Percentiles rank a stretch among this genome's conserved stretches.
Conservation (phyloP, 1,140 invertebrate species). For the Belonocnema kinseyi region DNA sequence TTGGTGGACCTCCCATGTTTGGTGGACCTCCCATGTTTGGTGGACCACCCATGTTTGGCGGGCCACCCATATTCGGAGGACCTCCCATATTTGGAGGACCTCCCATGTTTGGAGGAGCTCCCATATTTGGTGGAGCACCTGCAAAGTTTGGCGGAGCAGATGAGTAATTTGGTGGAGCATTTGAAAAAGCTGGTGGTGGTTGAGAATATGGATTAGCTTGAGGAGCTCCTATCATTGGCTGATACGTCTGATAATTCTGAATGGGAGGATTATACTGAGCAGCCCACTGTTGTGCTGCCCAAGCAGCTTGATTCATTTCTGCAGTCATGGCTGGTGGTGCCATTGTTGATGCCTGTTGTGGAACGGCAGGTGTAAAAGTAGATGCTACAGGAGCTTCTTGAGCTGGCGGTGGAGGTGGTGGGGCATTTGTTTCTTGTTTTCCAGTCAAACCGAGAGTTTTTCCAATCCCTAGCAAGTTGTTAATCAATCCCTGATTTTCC, state of each 20-base stretch:
- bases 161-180: constrained; percentile 24
- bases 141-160: constrained; percentile 49
- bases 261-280: constrained; percentile 65
- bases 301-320: constrained; percentile 60
- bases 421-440: constrained; percentile 56
- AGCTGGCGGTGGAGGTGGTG: constrained; percentile 38
- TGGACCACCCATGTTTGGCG: not conserved
- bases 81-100: constrained; percentile 42
- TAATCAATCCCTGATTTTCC: constrained; percentile 72
- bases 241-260: constrained; percentile 46
- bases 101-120: constrained; percentile 33
- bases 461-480: constrained; percentile 72
- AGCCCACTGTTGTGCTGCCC: constrained; percentile 68
- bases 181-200: constrained; percentile 57
- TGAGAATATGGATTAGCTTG: constrained; percentile 49
- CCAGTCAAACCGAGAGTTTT: constrained; percentile 71
- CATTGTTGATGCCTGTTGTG: constrained; percentile 48
- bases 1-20: constrained; percentile 21
- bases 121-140: constrained; percentile 54
- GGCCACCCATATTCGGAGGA: constrained; percentile 32
- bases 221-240: constrained; percentile 45
- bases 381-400: not conserved
- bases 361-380: not conserved
- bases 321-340: constrained; percentile 56
- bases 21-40: constrained; percentile 32